phyloP scores from a whole-genome alignment of 1,140 invertebrate species.

The Drosophila orosa region DNA sequence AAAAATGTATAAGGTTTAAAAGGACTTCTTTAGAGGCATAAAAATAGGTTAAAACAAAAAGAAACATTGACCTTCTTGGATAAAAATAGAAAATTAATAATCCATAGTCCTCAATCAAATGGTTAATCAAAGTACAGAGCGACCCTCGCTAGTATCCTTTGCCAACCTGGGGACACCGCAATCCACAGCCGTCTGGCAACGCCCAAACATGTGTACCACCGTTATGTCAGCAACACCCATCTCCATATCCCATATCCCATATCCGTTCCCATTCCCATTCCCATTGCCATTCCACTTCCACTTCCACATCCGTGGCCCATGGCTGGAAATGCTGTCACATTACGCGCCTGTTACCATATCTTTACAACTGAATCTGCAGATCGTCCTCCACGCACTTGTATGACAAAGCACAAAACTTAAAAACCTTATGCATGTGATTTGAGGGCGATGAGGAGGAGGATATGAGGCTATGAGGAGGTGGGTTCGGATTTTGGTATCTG shows the following conservation, averaged over 20 bases:
- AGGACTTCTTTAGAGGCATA: no score
- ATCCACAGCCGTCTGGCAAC: slow-evolving; percentile 44
- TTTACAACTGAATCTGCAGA: slow-evolving; percentile 81
- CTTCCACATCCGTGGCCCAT: slow-evolving; percentile 9
- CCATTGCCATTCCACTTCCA: not conserved
- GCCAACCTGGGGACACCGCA: slow-evolving; percentile 24
- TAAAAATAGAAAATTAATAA: not conserved
- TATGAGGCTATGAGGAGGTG: slow-evolving; percentile 1
- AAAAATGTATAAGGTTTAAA: no score
- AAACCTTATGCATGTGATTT: slow-evolving; percentile 82
- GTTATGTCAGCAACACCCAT: slow-evolving; percentile 25
- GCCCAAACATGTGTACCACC: slow-evolving; percentile 75
- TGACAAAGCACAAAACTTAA: slow-evolving; percentile 81
- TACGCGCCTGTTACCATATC: slow-evolving; percentile 80
- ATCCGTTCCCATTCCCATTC: not conserved
- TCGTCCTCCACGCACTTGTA: slow-evolving; percentile 76
- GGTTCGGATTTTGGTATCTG: not conserved
- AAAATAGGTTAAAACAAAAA: not conserved
- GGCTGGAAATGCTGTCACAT: slow-evolving; percentile 70
- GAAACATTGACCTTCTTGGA: not conserved
- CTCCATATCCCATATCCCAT: slow-evolving; percentile 5
- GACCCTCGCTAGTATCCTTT: slow-evolving; percentile 35
- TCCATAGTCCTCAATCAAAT: not conserved
- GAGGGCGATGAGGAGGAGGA: slow-evolving; percentile 46
- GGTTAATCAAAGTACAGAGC: not conserved